A percentile compares a stretch with the other conserved stretches of the same genome.
Evolutionary conservation across 2,113 vertebrate genomes (phyloP).

Genomic region (Martes martes): DNA sequence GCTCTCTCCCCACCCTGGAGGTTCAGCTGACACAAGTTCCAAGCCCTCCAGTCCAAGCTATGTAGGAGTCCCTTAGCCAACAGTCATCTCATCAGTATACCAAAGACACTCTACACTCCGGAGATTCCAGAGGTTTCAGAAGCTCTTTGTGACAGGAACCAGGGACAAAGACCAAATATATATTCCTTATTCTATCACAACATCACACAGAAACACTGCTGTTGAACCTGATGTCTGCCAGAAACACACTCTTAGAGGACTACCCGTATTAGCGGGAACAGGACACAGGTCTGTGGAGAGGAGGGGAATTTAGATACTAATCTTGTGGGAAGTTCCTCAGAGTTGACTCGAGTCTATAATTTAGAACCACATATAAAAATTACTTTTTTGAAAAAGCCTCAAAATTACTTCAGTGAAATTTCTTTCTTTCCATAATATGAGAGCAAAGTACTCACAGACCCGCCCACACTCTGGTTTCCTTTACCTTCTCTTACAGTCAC

Average conservation of each 20-base stretch:
- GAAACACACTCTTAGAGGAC: slow-evolving; percentile 20
- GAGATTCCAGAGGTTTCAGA: not conserved
- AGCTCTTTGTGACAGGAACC: not conserved
- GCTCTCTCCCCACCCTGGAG: not conserved
- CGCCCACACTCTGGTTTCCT: slow-evolving; percentile 45
- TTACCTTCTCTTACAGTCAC: slow-evolving; percentile 52
- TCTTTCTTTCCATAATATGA: slow-evolving; percentile 61
- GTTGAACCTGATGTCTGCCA: not conserved
- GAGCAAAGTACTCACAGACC: slow-evolving; percentile 56
- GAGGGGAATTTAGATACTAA: not conserved
- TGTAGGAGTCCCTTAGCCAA: not conserved
- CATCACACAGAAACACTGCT: not conserved
- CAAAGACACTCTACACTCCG: not conserved
- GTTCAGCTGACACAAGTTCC: not conserved
- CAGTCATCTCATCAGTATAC: not conserved
- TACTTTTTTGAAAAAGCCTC: slow-evolving; percentile 68
- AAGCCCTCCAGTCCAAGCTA: not conserved
- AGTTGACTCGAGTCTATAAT: slow-evolving; percentile 14
- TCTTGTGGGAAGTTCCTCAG: slow-evolving; percentile 35
- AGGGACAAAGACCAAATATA: not conserved
- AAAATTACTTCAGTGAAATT: slow-evolving; percentile 68
- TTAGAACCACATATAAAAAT: slow-evolving; percentile 64
- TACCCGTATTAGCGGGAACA: not conserved
- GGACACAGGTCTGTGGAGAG: not conserved
- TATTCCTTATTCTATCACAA: not conserved